These are phyloP conservation scores for Stenolophus ochropezus DNA, from an alignment of 2,888 invertebrate genomes.

Conservation along the genomic window DNA sequence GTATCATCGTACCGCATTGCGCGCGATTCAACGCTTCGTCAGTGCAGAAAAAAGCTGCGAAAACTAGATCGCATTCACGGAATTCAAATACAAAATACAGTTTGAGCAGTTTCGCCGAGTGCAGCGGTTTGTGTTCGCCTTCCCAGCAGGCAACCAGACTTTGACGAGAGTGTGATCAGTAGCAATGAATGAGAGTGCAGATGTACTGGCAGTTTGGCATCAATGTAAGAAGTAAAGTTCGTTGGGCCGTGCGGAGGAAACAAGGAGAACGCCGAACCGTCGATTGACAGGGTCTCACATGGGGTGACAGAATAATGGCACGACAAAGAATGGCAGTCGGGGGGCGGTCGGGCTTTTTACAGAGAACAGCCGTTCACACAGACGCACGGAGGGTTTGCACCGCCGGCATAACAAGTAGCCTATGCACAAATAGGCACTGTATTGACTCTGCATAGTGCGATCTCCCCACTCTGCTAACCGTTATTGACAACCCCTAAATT, in stretches of 20 bases:
- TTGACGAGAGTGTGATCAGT: not conserved
- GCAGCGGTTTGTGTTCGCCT: not conserved
- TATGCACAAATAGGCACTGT: slow-evolving; percentile 48
- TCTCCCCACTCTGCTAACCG: slow-evolving; percentile 54
- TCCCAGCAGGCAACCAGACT: slow-evolving; percentile 5
- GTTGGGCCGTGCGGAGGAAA: slow-evolving; percentile 44
- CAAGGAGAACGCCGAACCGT: slow-evolving; percentile 41
- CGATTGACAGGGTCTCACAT: slow-evolving; percentile 60
- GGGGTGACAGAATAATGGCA: slow-evolving; percentile 59
- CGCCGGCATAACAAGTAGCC: slow-evolving; percentile 50
- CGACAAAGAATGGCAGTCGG: slow-evolving; percentile 55
- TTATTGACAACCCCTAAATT: slow-evolving; percentile 68
- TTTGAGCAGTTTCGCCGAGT: slow-evolving; percentile 1
- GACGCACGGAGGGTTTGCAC: slow-evolving; percentile 28
- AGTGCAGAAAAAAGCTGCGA: slow-evolving; percentile 51
- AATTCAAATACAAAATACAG: slow-evolving; percentile 40
- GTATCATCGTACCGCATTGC: slow-evolving; percentile 53
- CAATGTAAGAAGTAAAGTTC: slow-evolving; percentile 29
- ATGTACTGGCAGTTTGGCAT: not conserved
- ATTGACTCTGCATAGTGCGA: slow-evolving; percentile 50
- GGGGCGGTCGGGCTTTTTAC: slow-evolving; percentile 55
- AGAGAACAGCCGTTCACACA: slow-evolving; percentile 58
- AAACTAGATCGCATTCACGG: slow-evolving; percentile 46
- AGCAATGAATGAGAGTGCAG: not conserved
- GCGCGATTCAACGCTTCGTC: slow-evolving; percentile 52